Evolutionary conservation across 2,888 invertebrate species (phyloP).

Genomic region (Hylaea fasciaria): DNA sequence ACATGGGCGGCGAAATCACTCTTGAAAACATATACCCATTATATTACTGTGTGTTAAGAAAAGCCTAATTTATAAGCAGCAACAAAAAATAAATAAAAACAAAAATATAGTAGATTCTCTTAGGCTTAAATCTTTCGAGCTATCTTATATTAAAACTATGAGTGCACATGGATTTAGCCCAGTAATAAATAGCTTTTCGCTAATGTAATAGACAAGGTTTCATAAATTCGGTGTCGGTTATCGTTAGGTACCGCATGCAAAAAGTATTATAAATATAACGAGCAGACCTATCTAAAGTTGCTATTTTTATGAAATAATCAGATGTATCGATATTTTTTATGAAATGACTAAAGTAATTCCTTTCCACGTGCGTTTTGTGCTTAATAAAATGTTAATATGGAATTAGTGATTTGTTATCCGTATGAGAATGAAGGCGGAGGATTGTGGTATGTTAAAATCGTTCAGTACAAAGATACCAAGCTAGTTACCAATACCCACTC

Average conservation of each 20-base stretch:
- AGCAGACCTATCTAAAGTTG: conserved; percentile 67
- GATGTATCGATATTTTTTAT: conserved; percentile 75
- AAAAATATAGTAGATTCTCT: conserved; percentile 76
- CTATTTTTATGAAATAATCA: conserved; percentile 67
- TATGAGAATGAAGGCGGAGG: conserved; percentile 67
- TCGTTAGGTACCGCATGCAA: conserved; percentile 63
- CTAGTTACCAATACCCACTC: conserved; percentile 75
- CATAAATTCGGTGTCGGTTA: conserved; percentile 68
- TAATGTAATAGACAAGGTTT: conserved; percentile 65
- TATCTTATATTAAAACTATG: conserved; percentile 77
- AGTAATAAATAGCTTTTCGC: conserved; percentile 77
- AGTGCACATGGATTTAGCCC: conserved; percentile 81
- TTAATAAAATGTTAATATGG: conserved; percentile 61
- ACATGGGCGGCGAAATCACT: conserved; percentile 77
- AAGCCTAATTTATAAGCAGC: conserved; percentile 82
- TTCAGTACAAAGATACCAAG: conserved; percentile 78
- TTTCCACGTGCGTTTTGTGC: conserved; percentile 68
- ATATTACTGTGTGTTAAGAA: conserved; percentile 78
- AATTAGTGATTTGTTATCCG: conserved; percentile 55
- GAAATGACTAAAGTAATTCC: conserved; percentile 81
- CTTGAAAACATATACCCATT: conserved; percentile 76
- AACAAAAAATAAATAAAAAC: conserved; percentile 64
- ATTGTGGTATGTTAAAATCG: conserved; percentile 52
- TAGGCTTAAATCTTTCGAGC: conserved; percentile 80
- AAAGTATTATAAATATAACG: conserved; percentile 71